phyloP scores from a whole-genome alignment of 2,113 vertebrate genomes.

The Smithornis capensis region DNA sequence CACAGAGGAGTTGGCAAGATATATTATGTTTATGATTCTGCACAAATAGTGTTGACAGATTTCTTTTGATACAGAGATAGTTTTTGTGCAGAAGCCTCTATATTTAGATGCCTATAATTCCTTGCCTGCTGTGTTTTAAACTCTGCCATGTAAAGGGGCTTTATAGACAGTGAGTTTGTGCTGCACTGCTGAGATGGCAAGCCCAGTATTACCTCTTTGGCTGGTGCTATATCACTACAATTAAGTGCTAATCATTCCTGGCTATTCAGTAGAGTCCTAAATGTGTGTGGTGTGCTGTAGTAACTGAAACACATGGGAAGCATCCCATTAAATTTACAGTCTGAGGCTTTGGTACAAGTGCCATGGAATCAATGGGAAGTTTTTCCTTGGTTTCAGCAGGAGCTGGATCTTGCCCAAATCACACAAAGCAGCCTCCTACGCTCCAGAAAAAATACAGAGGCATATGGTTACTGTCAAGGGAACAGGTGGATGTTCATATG shows the following conservation, averaged over 20 bases:
- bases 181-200: background rate
- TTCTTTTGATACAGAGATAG: slow-evolving; percentile 7
- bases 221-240: background rate
- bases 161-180: background rate
- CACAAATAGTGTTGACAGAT: slow-evolving; percentile 38
- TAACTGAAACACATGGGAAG: background rate
- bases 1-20: slow-evolving; percentile 41
- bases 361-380: slow-evolving; percentile 1
- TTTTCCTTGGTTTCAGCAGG: slow-evolving; percentile 1
- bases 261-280: background rate
- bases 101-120: background rate
- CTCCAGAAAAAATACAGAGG: slow-evolving; percentile 21
- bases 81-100: background rate
- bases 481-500: slow-evolving; percentile 53
- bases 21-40: slow-evolving; percentile 43
- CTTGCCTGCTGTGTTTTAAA: background rate
- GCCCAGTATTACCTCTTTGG: background rate
- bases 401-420: slow-evolving; percentile 52
- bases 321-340: background rate
- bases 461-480: slow-evolving; percentile 56
- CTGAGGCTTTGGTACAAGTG: slow-evolving; percentile 4
- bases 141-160: background rate
- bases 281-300: background rate
- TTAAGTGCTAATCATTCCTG: background rate
- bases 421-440: background rate